These are phyloP conservation scores for Oophaga sylvatica DNA, from an alignment of 2,797 vertebrate species.

Conservation along the genomic window DNA sequence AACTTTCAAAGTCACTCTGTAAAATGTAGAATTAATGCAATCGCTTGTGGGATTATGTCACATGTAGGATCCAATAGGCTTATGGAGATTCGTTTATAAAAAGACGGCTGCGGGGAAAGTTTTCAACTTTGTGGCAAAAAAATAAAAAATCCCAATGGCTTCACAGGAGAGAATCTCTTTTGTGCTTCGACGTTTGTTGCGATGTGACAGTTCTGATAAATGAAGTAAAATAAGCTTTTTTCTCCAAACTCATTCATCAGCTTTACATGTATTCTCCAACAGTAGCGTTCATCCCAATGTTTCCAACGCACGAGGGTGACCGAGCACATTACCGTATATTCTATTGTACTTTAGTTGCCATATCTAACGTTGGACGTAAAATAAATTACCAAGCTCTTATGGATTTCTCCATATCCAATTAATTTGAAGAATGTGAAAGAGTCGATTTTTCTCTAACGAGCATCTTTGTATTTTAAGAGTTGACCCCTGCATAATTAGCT, in stretches of 20 bases:
- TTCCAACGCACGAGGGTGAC: constrained; percentile 3
- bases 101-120: not conserved
- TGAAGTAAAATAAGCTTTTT: constrained; percentile 36
- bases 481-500: constrained; percentile 51
- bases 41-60: constrained; percentile 48
- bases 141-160: not conserved
- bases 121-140: not conserved
- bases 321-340: not conserved
- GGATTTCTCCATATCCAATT: constrained; percentile 54
- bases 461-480: constrained; percentile 40
- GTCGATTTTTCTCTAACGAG: constrained; percentile 41
- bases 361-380: constrained; percentile 5
- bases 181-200: constrained; percentile 12
- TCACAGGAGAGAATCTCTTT: constrained; percentile 13
- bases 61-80: constrained; percentile 23
- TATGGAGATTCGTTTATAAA: constrained; percentile 35
- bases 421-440: constrained; percentile 48
- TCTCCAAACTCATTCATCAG: constrained; percentile 40
- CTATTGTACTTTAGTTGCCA: constrained; percentile 35
- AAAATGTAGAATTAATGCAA: constrained; percentile 50
- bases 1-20: constrained; percentile 46
- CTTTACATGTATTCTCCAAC: constrained; percentile 35
- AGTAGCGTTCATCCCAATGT: constrained; percentile 7
- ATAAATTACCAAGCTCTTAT: constrained; percentile 52
- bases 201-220: constrained; percentile 47